Evolutionary conservation across 2,888 invertebrate species (phyloP).

Genomic region (Epinotia brunnichana): DNA sequence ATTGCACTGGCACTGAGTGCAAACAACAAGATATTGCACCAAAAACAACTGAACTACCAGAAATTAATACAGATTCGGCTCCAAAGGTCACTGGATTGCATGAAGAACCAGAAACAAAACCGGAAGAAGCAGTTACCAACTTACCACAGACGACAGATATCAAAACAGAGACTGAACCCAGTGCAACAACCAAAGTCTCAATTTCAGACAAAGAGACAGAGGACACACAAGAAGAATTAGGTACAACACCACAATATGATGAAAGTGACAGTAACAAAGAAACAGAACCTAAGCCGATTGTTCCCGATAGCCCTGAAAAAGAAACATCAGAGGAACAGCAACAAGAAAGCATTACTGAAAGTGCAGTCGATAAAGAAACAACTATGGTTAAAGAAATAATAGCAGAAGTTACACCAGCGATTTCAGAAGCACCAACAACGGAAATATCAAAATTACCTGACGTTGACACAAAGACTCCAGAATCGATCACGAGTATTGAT

Average conservation of each 20-base stretch:
- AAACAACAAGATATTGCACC: constrained; percentile 42
- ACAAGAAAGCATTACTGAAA: constrained; percentile 17
- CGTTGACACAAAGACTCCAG: neutral
- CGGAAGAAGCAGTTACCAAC: constrained; percentile 11
- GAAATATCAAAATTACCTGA: constrained; percentile 21
- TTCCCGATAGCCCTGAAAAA: constrained; percentile 1
- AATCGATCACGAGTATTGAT: constrained; percentile 3
- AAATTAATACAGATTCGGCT: constrained; percentile 18
- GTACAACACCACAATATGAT: constrained; percentile 5
- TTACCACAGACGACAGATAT: constrained; percentile 16
- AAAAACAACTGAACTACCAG: constrained; percentile 21
- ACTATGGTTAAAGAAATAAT: constrained; percentile 7
- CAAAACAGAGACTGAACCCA: constrained; percentile 8
- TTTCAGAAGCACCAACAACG: constrained; percentile 17
- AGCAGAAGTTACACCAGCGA: constrained; percentile 5
- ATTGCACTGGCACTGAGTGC: constrained; percentile 60
- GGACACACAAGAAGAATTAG: neutral
- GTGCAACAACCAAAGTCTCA: constrained; percentile 13
- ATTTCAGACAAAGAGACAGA: constrained; percentile 5
- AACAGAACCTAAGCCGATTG: neutral
- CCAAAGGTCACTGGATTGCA: constrained; percentile 14
- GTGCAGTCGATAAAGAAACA: neutral
- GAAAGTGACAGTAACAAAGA: constrained; percentile 24
- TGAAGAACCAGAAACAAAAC: constrained; percentile 24
- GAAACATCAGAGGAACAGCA: constrained; percentile 13